Conservation (phyloP, 2,113 vertebrate species). For the Motacilla tschutschensis region DNA sequence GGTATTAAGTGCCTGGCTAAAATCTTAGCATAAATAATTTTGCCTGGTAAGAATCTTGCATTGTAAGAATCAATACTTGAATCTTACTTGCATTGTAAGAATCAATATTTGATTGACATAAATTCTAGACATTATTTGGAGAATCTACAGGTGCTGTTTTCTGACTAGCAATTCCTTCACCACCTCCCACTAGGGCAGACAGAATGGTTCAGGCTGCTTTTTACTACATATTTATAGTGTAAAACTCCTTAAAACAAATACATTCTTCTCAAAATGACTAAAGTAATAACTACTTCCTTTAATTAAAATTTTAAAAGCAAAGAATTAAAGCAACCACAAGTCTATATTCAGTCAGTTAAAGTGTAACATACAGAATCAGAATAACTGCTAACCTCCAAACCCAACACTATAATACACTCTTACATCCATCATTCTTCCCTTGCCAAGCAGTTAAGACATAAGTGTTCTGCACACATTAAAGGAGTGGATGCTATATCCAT, state of each 20-base stretch:
- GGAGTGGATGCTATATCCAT: background rate
- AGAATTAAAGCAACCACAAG: background rate
- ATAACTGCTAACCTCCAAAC: background rate
- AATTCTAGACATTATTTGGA: background rate
- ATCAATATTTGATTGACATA: background rate
- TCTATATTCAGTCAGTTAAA: background rate
- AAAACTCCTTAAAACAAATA: background rate
- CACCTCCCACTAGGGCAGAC: background rate
- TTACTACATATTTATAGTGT: background rate
- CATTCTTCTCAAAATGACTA: background rate
- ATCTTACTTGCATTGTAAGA: background rate
- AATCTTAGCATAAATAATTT: background rate
- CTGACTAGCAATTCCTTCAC: background rate
- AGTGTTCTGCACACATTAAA: background rate
- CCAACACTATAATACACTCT: background rate
- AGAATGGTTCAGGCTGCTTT: background rate
- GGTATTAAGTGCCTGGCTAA: background rate
- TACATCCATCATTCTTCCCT: background rate
- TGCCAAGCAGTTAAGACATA: background rate
- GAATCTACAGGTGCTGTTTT: background rate
- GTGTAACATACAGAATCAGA: background rate
- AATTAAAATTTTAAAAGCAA: background rate
- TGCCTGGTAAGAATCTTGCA: background rate
- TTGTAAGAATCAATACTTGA: background rate
- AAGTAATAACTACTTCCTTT: background rate